Base-by-base conservation (phyloP, 2,797 vertebrate species). In the Amniataba percoides region DNA sequence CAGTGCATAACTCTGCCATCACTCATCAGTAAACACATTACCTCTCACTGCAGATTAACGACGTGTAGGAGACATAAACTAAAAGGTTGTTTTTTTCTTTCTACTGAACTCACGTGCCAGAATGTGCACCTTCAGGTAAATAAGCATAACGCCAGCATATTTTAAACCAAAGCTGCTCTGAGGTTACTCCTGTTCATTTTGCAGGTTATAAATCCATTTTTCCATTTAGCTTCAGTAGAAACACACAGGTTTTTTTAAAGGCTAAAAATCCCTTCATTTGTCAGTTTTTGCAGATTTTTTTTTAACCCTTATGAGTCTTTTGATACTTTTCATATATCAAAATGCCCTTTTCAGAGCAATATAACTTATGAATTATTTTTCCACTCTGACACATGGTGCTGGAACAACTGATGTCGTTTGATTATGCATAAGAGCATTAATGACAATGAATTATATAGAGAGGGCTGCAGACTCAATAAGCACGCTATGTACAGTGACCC, bases 11-110 rank as follows among this genome's bases (percentile, higher is more conserved):
- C 36, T 64, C 57, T 62, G 66, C 66, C 74, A 43, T 61, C 77
- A 31, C 45, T 67, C 56, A 11, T 51, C 16, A 18, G 7, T 34
- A 46, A 80, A 78, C 64, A 45, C 61, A 68, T 78, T 72, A 55
- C 79, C 5, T 42, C 23, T 42, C 0, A 34, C 7, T 46, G 56
- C 49, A 51, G 21, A 57, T 53, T 27, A 49, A 66, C 13, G 8
- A 61, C 1, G 21, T 60, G 71, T 39, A 59, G 39, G 46, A 27
- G 11, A 53, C 23, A n/a, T 74, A 45, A 69, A 75, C 62, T 72
- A 34, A 36, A 34, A 52, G 4, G 16, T 1, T n/a, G 39, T 1
- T 61, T 43, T 1, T 61, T 43, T 42, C 27, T 67, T 45, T 51
- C 51, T 55, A 39, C 18, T 78, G 12, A 59, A 45, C 19, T 57